A percentile compares a stretch with the other conserved stretches of the same genome.
These are phyloP conservation scores for Tympanuchus pallidicinctus DNA, from an alignment of 2,113 vertebrate genomes.

Conservation along the genomic window DNA sequence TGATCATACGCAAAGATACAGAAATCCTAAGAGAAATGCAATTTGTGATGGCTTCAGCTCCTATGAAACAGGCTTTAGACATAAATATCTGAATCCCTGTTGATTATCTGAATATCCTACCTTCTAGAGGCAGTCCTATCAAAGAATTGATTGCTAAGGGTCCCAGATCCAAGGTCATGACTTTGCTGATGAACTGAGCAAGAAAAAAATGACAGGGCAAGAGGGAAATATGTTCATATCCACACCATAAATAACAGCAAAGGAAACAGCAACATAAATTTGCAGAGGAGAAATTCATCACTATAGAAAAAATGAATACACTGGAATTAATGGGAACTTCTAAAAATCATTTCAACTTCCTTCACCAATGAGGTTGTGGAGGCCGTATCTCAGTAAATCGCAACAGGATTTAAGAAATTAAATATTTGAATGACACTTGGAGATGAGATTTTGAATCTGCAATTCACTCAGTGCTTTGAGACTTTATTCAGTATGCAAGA, in stretches of 20 bases:
- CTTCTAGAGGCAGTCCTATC: background rate
- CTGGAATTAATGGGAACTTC: background rate
- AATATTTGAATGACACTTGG: background rate
- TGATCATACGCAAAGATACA: background rate
- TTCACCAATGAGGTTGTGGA: background rate
- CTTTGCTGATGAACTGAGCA: background rate
- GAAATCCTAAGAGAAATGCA: background rate
- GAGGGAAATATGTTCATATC: background rate
- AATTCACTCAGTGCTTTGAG: background rate
- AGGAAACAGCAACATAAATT: background rate
- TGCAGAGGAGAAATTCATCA: background rate
- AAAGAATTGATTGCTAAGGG: background rate
- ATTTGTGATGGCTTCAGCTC: background rate
- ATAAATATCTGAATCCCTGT: background rate
- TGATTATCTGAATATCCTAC: background rate
- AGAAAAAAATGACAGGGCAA: background rate
- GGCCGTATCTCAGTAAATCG: background rate
- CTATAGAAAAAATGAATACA: background rate
- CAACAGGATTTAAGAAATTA: background rate
- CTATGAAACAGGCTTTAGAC: background rate
- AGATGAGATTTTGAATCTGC: background rate
- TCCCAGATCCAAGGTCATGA: background rate
- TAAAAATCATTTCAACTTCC: background rate
- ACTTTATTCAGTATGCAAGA: background rate
- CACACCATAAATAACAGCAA: background rate